These are phyloP conservation scores for Brachionus calyciflorus DNA, from an alignment of 1,140 invertebrate species.

Conservation along the genomic window DNA sequence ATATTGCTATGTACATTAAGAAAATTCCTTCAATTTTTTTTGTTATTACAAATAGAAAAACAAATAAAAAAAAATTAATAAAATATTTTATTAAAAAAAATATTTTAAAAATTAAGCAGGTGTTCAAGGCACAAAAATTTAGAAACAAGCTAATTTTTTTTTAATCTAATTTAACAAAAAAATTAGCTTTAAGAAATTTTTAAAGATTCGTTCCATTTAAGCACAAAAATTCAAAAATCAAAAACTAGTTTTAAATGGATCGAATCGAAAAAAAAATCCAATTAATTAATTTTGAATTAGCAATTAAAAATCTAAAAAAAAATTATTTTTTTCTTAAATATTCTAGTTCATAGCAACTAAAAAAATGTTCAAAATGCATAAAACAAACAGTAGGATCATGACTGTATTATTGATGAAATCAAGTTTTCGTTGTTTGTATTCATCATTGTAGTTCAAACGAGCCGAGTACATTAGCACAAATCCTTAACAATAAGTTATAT, in stretches of 20 bases:
- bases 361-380: slow-evolving; percentile 46
- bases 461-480: slow-evolving; percentile 45
- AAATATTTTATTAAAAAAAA: background rate
- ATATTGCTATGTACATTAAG: slow-evolving; percentile 38
- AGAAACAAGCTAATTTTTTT: no score
- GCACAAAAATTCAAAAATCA: slow-evolving; percentile 11
- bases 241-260: slow-evolving; percentile 13
- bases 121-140: no score
- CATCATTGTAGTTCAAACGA: slow-evolving; percentile 44
- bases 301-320: background rate
- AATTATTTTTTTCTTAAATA: no score
- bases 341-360: slow-evolving; percentile 45
- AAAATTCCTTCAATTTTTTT: slow-evolving; percentile 15
- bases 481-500: slow-evolving; percentile 43
- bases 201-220: no score
- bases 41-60: background rate
- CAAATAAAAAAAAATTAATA: background rate
- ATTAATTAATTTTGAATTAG: slow-evolving; percentile 24
- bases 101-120: background rate
- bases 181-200: no score
- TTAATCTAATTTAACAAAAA: slow-evolving; percentile 1
- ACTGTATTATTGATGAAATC: slow-evolving; percentile 45
- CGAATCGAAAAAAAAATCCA: slow-evolving; percentile 9
- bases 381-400: slow-evolving; percentile 37
- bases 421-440: slow-evolving; percentile 45